These are phyloP conservation scores for Eurystomus gularis DNA, from an alignment of 2,113 vertebrate species.

Conservation along the genomic window DNA sequence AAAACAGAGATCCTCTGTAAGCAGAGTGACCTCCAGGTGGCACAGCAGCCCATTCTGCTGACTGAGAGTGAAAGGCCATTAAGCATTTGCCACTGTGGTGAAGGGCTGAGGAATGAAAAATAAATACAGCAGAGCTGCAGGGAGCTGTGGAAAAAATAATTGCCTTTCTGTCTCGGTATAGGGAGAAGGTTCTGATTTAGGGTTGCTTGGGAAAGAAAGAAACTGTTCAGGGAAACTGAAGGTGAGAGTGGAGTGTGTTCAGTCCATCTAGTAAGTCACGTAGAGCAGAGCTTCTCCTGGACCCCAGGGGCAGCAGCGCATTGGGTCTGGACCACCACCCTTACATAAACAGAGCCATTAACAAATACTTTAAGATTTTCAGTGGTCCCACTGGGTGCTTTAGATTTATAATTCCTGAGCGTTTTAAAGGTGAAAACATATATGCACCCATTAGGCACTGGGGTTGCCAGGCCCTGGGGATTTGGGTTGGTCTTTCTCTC, in stretches of 20 bases:
- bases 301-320: background rate
- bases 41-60: background rate
- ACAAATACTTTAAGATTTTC: background rate
- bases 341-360: background rate
- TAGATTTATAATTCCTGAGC: background rate
- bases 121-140: background rate
- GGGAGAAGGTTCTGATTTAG: background rate
- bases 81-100: background rate
- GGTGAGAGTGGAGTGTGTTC: background rate
- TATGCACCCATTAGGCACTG: accelerated
- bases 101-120: background rate
- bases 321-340: background rate
- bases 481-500: background rate
- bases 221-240: background rate
- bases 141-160: background rate
- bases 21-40: background rate
- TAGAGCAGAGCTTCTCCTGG: background rate
- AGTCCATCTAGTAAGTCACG: background rate
- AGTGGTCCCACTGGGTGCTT: background rate
- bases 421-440: background rate
- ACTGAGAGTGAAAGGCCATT: background rate
- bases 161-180: background rate
- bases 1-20: background rate
- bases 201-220: background rate
- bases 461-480: background rate